Evolutionary conservation across 2,888 invertebrate genomes (phyloP).

Genomic region (Mythimna vitellina): DNA sequence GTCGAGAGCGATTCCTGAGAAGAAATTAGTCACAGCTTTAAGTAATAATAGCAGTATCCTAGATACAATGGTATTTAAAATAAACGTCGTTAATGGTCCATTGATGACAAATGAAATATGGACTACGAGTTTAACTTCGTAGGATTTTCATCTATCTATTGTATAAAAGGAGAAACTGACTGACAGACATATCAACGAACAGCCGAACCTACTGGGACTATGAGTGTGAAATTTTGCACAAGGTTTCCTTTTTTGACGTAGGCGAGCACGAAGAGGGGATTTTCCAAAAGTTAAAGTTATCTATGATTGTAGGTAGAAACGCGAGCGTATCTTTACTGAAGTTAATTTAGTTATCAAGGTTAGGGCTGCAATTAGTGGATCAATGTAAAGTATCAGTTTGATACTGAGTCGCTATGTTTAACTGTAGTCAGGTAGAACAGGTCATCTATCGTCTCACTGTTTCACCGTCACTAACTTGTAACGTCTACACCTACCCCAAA

Average conservation of each 20-base stretch:
- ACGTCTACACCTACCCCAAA: not conserved
- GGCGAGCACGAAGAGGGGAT: too few species aligned
- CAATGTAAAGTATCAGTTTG: conserved; percentile 10
- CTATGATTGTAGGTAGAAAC: not conserved
- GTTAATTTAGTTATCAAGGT: not conserved
- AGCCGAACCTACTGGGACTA: too few species aligned
- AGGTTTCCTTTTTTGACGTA: too few species aligned
- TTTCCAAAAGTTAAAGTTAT: not conserved
- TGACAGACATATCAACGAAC: too few species aligned
- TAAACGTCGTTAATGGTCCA: conserved; percentile 3
- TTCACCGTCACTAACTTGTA: not conserved
- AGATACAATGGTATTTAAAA: conserved; percentile 38
- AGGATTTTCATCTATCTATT: not conserved
- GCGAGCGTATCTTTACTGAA: not conserved
- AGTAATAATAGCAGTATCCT: conserved; percentile 47
- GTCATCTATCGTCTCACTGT: conserved; percentile 17
- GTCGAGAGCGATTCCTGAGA: conserved; percentile 49
- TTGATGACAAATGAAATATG: conserved; percentile 11
- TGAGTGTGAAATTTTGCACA: too few species aligned
- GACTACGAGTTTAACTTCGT: conserved; percentile 3
- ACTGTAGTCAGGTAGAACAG: conserved; percentile 18
- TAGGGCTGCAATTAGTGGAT: conserved; percentile 4
- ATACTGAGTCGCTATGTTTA: conserved; percentile 1
- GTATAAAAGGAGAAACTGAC: too few species aligned
- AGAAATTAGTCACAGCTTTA: conserved; percentile 64